Percentiles rank a stretch among this genome's conserved stretches.
Evolutionary conservation across 2,888 invertebrate genomes (phyloP).

Genomic region (Nesidiocoris tenuis): DNA sequence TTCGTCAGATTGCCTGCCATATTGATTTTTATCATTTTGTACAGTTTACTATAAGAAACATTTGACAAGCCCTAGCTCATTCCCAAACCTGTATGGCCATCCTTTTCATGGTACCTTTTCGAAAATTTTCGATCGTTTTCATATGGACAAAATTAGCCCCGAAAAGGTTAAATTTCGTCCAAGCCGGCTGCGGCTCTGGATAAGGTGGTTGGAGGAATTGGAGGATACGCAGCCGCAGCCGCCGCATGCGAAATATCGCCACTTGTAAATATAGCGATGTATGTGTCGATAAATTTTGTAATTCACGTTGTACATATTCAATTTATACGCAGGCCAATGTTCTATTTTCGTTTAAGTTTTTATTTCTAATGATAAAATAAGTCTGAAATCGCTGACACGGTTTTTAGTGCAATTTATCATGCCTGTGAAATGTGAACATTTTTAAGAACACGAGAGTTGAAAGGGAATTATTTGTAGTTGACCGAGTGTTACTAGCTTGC

Average conservation of each 20-base stretch:
- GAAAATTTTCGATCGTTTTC: no score
- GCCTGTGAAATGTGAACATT: slow-evolving; percentile 12
- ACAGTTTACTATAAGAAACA: no score
- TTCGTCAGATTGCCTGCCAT: neutral
- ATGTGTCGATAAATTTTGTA: slow-evolving; percentile 33
- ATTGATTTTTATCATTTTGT: neutral
- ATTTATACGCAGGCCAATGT: slow-evolving; percentile 7
- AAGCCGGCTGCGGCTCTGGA: no score
- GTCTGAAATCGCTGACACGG: slow-evolving; percentile 13
- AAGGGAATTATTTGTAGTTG: no score
- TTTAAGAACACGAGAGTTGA: neutral
- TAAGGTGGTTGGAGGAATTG: no score
- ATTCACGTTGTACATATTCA: slow-evolving; percentile 17
- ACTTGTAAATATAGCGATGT: slow-evolving; percentile 16
- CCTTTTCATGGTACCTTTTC: no score
- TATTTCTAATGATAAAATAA: slow-evolving; percentile 10
- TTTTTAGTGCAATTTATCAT: slow-evolving; percentile 31
- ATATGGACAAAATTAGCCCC: no score
- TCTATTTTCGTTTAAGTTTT: slow-evolving; percentile 16
- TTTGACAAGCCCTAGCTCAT: no score
- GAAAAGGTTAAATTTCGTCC: no score
- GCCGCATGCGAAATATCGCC: neutral
- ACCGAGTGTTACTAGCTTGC: no score
- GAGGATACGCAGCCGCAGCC: no score
- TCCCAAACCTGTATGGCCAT: no score